Evolutionary conservation across 2,797 vertebrate genomes (phyloP), one percentile per base, ranked within the genome.

Genomic region (Chelidonichthys spinosus): DNA sequence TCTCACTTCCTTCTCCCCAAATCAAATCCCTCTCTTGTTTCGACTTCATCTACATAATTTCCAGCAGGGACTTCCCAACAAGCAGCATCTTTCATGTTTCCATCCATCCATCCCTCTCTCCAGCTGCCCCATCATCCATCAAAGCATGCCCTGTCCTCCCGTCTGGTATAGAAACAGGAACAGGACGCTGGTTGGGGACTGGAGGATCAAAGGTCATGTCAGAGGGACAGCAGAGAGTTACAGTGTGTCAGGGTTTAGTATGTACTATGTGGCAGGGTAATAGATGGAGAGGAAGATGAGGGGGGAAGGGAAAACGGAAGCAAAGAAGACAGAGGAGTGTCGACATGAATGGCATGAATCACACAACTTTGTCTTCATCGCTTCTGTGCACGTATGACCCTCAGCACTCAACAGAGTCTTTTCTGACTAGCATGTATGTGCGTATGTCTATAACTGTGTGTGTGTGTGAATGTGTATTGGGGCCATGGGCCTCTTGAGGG

Each of bases 81-180:
- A 94, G 85, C 67, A 74, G 81, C 3, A 83, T 78, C 92, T 94
- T 94, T 94, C 90, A 94, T 89, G 73, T 86, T 46, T 59, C 65
- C 36, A 37, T 81, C 76, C 17, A 3, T 72, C 82, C 78, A 70
- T 62, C 79, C 75, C 71, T 78, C 75, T 70, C 58, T 84, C 89
- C 93, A 92, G 92, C 91, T 92, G 91, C 82, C 84, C 42, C 47
- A 11, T 39, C 78, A 63, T 81, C 80, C 65, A 82, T 95, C 92
- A 95, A 94, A 95, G 93, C 92, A 3, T 6, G 78, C 84, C 87
- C 92, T 95, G 93, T 95, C 89, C 83, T 93, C 85, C 64, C 6
- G 52, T 81, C 83, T 66, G 80, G 62, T 76, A 67, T 49, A 83
- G 86, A 86, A 81, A 90, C 83, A 83, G 89, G 90, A 88, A 93